phyloP scores from a whole-genome alignment of 2,888 invertebrate species.

The Horisme vitalbata region DNA sequence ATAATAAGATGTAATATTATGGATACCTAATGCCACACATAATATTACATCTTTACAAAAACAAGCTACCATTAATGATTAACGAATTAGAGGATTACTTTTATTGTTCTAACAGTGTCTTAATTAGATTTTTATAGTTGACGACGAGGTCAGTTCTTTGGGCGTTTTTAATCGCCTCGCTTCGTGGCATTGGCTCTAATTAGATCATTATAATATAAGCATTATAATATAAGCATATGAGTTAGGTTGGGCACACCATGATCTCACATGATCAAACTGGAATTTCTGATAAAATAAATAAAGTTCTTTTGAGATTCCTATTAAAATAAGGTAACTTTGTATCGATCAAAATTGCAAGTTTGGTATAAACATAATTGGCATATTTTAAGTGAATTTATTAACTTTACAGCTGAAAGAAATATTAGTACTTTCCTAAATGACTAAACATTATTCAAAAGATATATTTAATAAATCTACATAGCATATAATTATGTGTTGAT shows the following conservation, averaged over 20 bases:
- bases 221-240: neutral
- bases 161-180: constrained; percentile 10
- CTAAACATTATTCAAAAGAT: too few species aligned
- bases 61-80: neutral
- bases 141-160: constrained; percentile 11
- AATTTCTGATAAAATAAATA: constrained; percentile 11
- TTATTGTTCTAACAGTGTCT: constrained; percentile 1
- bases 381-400: too few species aligned
- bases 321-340: constrained; percentile 18
- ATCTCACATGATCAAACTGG: constrained; percentile 3
- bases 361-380: too few species aligned
- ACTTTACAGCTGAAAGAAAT: too few species aligned
- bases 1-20: too few species aligned
- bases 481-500: constrained; percentile 10
- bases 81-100: neutral
- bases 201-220: too few species aligned
- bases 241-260: constrained; percentile 4
- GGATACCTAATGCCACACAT: too few species aligned
- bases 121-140: constrained; percentile 21
- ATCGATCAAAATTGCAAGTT: too few species aligned
- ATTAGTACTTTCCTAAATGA: too few species aligned
- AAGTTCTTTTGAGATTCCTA: constrained; percentile 32
- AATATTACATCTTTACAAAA: neutral
- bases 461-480: too few species aligned
- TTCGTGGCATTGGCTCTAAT: constrained; percentile 14